Conservation (phyloP, 2,113 vertebrate genomes). For the Catharus minimus region DNA sequence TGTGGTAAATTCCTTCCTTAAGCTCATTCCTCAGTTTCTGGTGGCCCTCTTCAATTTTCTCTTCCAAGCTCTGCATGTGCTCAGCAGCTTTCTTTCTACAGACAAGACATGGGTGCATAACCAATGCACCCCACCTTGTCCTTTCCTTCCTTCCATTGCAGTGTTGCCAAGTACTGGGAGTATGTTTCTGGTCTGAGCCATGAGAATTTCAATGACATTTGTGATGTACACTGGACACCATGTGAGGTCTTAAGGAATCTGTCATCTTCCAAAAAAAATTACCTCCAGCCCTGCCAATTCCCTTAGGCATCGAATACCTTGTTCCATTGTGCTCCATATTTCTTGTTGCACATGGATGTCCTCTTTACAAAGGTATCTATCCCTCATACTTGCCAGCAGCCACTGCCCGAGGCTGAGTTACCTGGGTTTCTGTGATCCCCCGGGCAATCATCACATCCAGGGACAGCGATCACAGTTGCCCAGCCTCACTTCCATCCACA, state of each 20-base stretch:
- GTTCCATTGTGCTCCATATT: not conserved
- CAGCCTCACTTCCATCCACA: not conserved
- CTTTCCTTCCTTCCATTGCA: not conserved
- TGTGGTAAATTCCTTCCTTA: not conserved
- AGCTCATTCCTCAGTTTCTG: not conserved
- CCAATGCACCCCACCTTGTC: not conserved
- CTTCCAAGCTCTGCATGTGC: fast-evolving
- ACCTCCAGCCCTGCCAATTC: not conserved
- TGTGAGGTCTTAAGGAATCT: not conserved
- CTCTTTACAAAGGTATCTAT: not conserved
- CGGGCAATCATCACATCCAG: not conserved
- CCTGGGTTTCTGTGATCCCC: not conserved
- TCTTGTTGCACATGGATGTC: fast-evolving
- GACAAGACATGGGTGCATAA: fast-evolving
- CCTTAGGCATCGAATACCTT: not conserved
- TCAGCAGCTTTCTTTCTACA: not conserved
- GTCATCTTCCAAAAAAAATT: not conserved
- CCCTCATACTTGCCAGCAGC: not conserved
- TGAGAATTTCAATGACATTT: not conserved
- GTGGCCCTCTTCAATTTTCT: not conserved
- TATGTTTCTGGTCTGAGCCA: not conserved
- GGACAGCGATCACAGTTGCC: fast-evolving
- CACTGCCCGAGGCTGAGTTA: not conserved
- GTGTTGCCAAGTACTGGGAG: not conserved
- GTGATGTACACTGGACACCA: not conserved